Evolutionary conservation across 2,888 invertebrate genomes (phyloP).

Genomic region (Pseudanteris insignis): DNA sequence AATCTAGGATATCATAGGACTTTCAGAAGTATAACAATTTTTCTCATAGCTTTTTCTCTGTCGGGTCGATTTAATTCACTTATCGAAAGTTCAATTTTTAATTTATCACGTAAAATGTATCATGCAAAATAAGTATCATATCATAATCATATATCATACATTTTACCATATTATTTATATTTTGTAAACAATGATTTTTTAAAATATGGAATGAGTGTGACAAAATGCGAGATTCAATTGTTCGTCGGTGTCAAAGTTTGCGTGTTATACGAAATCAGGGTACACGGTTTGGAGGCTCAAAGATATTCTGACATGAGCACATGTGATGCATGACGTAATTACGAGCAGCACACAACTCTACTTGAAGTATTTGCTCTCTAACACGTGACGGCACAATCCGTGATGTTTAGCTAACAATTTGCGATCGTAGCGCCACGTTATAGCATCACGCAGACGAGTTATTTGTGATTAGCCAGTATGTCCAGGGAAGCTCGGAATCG

Average conservation of each 20-base stretch:
- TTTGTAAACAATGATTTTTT: no score
- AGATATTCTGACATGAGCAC: constrained; percentile 36
- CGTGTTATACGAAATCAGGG: constrained; percentile 33
- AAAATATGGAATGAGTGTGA: no score
- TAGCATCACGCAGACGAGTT: constrained; percentile 20
- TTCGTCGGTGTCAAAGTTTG: constrained; percentile 33
- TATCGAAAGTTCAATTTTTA: no score
- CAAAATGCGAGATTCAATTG: constrained; percentile 29
- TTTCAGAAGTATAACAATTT: no score
- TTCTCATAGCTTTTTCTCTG: no score
- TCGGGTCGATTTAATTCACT: no score
- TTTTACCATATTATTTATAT: no score
- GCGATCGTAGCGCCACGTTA: constrained; percentile 15
- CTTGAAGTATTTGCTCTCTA: constrained; percentile 42
- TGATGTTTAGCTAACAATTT: constrained; percentile 42
- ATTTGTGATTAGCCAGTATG: constrained; percentile 25
- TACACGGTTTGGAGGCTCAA: constrained; percentile 21
- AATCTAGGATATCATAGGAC: no score
- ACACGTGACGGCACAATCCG: constrained; percentile 30
- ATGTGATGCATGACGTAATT: constrained; percentile 43
- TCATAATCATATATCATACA: no score
- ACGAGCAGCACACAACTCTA: constrained; percentile 35
- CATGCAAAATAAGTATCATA: no score
- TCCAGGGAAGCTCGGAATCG: constrained; percentile 21
- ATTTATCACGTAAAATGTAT: no score